Evolutionary conservation across 2,113 vertebrate genomes (phyloP), one percentile per base, ranked within the genome.

Genomic region (Nicator chloris): DNA sequence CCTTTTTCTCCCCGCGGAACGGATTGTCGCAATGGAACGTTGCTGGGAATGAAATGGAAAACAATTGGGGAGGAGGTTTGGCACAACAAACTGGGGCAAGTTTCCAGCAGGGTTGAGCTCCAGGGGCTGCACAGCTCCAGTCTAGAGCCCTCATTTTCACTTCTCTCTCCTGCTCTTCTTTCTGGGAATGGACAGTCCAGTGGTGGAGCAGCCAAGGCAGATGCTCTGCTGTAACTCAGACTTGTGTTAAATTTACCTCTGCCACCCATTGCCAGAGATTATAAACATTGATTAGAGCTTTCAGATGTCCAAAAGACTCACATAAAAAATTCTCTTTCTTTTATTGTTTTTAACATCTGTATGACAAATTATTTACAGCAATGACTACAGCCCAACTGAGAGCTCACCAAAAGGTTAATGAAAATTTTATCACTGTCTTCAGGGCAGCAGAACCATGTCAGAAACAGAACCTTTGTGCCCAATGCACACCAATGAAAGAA

Each of bases 1-100:
- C 0, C 0, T 30, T 80, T 82, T 70, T 64, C 61, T 84, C 61
- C 37, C 33, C 2, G 0, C 0, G 0, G 72, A 73, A 71, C 0
- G 11, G 82, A 60, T 75, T 50, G 28, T 44, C 0, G 0, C 40
- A n/a, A 4, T 8, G 28, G 56, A 1, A 1, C 3, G 24, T 24
- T n/a, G 37, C 44, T 79, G 76, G 42, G 49, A 85, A 39, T 44
- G 26, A 44, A 78, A 64, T 37, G 42, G 65, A 60, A 92, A 79
- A 57, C 54, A 65, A 72, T 0, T 72, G 57, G 47, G 51, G 73
- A 59, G 45, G 77, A 60, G 49, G 47, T 53, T 90, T 79, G 3
- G 3, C 40, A 68, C 33, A 68, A 31, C 23, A 64, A 79, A 68
- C 14, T 3, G 19, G 75, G 73, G 75, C 9, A 61, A 65, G 56